A percentile compares a stretch with the other conserved stretches of the same genome.
phyloP scores from a whole-genome alignment of 1,140 invertebrate genomes.

The Drosophila tristis region DNA sequence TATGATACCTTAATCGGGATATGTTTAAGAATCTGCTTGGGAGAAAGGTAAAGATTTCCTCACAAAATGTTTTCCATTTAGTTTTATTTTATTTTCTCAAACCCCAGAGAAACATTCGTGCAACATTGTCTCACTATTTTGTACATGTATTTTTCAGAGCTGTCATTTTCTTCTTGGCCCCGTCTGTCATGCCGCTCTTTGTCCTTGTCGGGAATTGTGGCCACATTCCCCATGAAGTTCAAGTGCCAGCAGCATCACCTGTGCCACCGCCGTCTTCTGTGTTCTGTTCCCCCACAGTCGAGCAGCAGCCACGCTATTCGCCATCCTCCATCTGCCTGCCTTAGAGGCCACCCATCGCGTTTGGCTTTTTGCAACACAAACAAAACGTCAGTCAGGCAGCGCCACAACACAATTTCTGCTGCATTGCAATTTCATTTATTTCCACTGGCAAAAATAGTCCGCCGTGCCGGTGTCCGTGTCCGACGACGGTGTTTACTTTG shows the following conservation, averaged over 20 bases:
- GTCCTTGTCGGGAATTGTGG: constrained; percentile 42
- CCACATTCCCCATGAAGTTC: constrained; percentile 43
- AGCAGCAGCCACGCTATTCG: too few relatives aligned
- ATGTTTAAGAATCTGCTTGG: too few relatives aligned
- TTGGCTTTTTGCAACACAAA: constrained; percentile 83
- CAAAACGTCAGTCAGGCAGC: constrained; percentile 73
- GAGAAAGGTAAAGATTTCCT: background rate
- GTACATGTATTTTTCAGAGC: constrained; percentile 1
- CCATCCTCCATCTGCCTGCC: constrained; percentile 6
- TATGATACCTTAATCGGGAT: constrained; percentile 23
- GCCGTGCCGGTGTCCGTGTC: constrained; percentile 31
- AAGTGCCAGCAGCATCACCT: constrained; percentile 49
- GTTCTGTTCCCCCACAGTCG: background rate
- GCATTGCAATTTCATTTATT: constrained; percentile 26
- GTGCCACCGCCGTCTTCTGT: background rate
- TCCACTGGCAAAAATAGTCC: constrained; percentile 68
- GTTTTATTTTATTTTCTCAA: too few relatives aligned
- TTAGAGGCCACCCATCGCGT: constrained; percentile 64
- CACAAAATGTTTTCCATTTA: too few relatives aligned
- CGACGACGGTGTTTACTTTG: constrained; percentile 69
- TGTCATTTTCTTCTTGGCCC: constrained; percentile 20
- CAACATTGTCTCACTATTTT: constrained; percentile 35
- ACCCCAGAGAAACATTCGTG: constrained; percentile 5
- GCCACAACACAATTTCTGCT: constrained; percentile 41
- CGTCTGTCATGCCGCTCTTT: constrained; percentile 33